phyloP scores from a whole-genome alignment of 2,888 invertebrate species.

The Sylvicola cinctus region DNA sequence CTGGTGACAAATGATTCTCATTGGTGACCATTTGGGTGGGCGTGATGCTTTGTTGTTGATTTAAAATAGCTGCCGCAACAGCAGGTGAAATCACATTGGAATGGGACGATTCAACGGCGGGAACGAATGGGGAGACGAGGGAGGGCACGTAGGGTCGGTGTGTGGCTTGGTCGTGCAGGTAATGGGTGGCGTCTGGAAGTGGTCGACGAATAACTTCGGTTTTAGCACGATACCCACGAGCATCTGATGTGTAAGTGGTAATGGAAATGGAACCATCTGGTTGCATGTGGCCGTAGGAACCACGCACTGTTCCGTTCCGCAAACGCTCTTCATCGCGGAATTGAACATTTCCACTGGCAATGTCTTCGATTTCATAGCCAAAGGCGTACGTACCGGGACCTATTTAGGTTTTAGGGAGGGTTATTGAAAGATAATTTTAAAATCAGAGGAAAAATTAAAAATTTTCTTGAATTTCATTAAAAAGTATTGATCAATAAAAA shows the following conservation, averaged over 20 bases:
- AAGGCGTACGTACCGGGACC: constrained; percentile 48
- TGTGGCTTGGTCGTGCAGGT: too few species aligned
- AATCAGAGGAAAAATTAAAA: constrained; percentile 3
- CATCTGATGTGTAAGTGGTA: constrained; percentile 42
- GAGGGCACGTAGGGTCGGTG: too few species aligned
- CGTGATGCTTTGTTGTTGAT: not conserved
- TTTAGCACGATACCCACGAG: constrained; percentile 40
- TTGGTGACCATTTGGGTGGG: not conserved
- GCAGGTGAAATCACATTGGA: constrained; percentile 1
- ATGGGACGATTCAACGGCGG: too few species aligned
- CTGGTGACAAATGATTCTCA: not conserved
- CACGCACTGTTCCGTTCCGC: constrained; percentile 47
- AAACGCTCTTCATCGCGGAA: constrained; percentile 48
- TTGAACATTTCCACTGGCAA: constrained; percentile 40
- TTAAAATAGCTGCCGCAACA: not conserved
- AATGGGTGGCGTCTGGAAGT: too few species aligned
- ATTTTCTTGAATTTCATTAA: too few species aligned
- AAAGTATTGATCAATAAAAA: too few species aligned
- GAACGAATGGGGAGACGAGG: too few species aligned
- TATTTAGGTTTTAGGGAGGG: constrained; percentile 11
- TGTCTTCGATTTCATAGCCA: constrained; percentile 48
- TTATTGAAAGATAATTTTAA: not conserved
- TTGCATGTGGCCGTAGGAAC: constrained; percentile 49
- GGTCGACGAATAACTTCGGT: not conserved
- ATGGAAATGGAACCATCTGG: constrained; percentile 37